phyloP scores from a whole-genome alignment of 2,113 vertebrate species.

The Dromiciops gliroides region DNA sequence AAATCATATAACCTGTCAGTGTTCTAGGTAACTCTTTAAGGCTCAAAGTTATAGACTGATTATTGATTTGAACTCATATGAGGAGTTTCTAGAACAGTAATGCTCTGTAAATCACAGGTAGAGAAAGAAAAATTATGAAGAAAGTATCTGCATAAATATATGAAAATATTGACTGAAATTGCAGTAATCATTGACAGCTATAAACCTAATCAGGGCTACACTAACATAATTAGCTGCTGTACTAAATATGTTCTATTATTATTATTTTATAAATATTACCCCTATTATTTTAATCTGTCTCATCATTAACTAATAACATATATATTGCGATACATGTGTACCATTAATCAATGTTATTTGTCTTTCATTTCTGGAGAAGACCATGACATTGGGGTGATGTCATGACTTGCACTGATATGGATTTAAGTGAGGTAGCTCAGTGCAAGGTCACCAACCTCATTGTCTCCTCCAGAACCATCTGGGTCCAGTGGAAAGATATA shows the following conservation, averaged over 20 bases:
- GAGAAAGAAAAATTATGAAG: not conserved
- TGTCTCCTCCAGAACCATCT: too few species aligned
- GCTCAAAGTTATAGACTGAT: not conserved
- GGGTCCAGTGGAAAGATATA: too few species aligned
- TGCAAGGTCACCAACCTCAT: too few species aligned
- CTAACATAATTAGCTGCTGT: not conserved
- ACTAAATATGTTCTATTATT: not conserved
- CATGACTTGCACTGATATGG: too few species aligned
- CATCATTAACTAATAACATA: not conserved
- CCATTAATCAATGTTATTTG: too few species aligned
- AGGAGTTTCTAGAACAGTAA: not conserved
- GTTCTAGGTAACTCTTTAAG: not conserved
- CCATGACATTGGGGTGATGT: too few species aligned
- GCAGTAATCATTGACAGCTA: not conserved
- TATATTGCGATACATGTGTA: not conserved
- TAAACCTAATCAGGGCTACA: not conserved
- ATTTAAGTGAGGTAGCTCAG: too few species aligned
- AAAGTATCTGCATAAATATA: not conserved
- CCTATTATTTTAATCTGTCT: not conserved
- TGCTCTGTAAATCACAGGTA: not conserved
- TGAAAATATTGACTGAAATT: not conserved
- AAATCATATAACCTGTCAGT: not conserved
- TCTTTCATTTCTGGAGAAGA: too few species aligned
- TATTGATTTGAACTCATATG: not conserved
- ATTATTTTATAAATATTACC: not conserved